Conservation (phyloP, 2,113 vertebrate species). For the Plestiodon gilberti region DNA sequence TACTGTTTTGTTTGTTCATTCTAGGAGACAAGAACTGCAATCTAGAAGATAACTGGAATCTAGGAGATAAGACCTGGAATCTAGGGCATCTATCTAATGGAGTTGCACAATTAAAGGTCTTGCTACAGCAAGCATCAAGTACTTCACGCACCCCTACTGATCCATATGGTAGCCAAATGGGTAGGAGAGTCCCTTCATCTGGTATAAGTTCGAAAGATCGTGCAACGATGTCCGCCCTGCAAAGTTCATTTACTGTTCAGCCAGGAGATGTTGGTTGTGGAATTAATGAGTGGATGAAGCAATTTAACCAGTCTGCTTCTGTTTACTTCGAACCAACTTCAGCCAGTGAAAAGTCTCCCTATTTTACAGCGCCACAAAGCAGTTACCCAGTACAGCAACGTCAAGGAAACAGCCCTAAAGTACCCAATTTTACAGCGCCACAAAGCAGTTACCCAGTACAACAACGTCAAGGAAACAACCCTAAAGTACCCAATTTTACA, state of each 20-base stretch:
- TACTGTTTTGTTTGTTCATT: no score
- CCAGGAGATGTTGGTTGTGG: slow-evolving; percentile 11
- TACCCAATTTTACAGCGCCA: neutral
- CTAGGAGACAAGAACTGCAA: slow-evolving; percentile 26
- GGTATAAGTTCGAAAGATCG: neutral
- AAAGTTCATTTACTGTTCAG: slow-evolving; percentile 20
- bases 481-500: neutral
- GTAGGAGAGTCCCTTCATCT: slow-evolving; percentile 17
- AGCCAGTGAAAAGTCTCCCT: neutral
- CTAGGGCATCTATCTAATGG: slow-evolving; percentile 3
- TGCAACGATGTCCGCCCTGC: slow-evolving; percentile 13
- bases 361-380: neutral
- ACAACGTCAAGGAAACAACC: neutral
- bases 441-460: neutral
- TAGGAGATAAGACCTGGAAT: slow-evolving; percentile 32
- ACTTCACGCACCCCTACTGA: slow-evolving; percentile 22
- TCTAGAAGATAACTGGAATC: neutral
- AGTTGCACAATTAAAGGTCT: slow-evolving; percentile 15
- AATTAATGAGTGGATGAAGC: slow-evolving; percentile 34
- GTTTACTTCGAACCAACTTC: neutral
- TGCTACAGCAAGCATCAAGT: slow-evolving; percentile 5
- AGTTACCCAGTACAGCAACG: neutral
- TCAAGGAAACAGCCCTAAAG: neutral
- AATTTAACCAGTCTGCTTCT: slow-evolving; percentile 9
- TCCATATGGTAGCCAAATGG: slow-evolving; percentile 22